phyloP scores from a whole-genome alignment of 2,888 invertebrate species.

The Crioceris asparagi region DNA sequence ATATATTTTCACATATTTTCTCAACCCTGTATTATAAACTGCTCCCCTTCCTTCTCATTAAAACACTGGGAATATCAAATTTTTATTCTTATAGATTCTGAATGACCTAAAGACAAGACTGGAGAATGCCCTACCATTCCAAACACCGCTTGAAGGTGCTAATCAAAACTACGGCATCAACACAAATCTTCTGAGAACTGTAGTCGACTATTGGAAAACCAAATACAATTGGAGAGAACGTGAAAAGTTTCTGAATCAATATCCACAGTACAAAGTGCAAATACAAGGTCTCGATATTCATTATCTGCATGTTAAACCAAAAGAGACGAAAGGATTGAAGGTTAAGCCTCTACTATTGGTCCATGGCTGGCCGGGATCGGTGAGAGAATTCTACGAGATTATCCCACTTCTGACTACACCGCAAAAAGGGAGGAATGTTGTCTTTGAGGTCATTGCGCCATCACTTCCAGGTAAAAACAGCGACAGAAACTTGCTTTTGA shows the following conservation, averaged over 20 bases:
- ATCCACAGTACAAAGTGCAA: constrained; percentile 57
- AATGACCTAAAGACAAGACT: constrained; percentile 47
- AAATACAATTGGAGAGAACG: constrained; percentile 60
- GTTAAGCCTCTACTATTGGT: constrained; percentile 58
- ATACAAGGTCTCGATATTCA: constrained; percentile 61
- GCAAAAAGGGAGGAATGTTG: constrained; percentile 41
- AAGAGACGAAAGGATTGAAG: constrained; percentile 29
- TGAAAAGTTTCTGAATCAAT: constrained; percentile 53
- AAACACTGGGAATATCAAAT: too few species aligned
- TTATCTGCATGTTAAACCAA: constrained; percentile 43
- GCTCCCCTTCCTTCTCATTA: too few species aligned
- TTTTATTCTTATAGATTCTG: constrained; percentile 41
- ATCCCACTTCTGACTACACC: constrained; percentile 56
- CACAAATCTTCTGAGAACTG: constrained; percentile 50
- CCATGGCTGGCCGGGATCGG: constrained; percentile 87
- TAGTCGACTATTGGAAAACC: constrained; percentile 67
- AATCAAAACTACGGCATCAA: constrained; percentile 78
- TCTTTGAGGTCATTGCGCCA: constrained; percentile 52
- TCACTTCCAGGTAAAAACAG: constrained; percentile 44
- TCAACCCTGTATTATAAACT: too few species aligned
- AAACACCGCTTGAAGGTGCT: constrained; percentile 50
- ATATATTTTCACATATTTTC: too few species aligned
- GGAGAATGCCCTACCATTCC: constrained; percentile 34
- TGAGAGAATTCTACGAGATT: constrained; percentile 72
- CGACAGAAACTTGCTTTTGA: too few species aligned